phyloP scores from a whole-genome alignment of 2,113 vertebrate genomes.

The Zosterops hypoxanthus region DNA sequence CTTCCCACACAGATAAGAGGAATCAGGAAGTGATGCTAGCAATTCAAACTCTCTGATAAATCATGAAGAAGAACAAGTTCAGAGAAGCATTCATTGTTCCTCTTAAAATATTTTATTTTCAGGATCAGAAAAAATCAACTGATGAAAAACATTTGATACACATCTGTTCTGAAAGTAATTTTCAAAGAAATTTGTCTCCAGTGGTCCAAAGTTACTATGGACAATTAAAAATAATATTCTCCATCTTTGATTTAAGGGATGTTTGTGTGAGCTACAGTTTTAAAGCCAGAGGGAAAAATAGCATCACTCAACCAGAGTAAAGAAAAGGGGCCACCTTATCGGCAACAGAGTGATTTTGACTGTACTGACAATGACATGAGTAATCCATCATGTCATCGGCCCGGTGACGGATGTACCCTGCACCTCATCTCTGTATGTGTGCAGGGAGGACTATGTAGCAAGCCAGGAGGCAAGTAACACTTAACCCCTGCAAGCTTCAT shows the following conservation, averaged over 20 bases:
- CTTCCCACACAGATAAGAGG: not conserved
- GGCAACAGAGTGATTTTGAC: slow-evolving; percentile 78
- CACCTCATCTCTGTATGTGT: slow-evolving; percentile 75
- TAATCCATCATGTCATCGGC: slow-evolving; percentile 87
- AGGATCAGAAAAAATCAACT: not conserved
- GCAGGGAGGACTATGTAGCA: slow-evolving; percentile 68
- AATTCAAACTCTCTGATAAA: not conserved
- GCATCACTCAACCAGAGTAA: slow-evolving; percentile 68
- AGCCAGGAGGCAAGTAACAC: slow-evolving; percentile 80
- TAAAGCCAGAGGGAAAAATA: slow-evolving; percentile 50
- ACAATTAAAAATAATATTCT: slow-evolving; percentile 32
- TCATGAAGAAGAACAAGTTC: not conserved
- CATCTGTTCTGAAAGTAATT: not conserved
- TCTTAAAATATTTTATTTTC: not conserved
- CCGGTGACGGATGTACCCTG: slow-evolving; percentile 71
- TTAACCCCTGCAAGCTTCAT: slow-evolving; percentile 80
- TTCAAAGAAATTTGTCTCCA: not conserved
- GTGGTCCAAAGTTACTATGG: not conserved
- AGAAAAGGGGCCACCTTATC: slow-evolving; percentile 78
- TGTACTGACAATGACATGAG: slow-evolving; percentile 81
- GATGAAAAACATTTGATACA: not conserved
- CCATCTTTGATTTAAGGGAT: not conserved
- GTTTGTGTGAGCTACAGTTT: slow-evolving; percentile 18
- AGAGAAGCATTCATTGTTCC: not conserved
- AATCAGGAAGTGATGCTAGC: not conserved